Conservation (phyloP, 2,113 vertebrate genomes). For the Brachyistius frenatus region DNA sequence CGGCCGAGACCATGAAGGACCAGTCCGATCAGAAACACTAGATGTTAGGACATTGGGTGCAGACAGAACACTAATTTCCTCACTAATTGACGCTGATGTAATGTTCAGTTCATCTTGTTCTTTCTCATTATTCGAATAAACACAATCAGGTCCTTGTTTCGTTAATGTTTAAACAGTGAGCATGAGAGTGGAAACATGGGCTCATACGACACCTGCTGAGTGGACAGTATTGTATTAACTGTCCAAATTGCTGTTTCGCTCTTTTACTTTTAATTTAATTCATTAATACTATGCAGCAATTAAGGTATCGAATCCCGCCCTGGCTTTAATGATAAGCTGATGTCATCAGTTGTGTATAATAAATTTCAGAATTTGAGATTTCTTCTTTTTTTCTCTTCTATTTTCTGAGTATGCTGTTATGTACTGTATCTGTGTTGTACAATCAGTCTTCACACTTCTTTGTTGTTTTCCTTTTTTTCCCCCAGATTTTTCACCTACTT, state of each 20-base stretch:
- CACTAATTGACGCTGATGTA: conserved; percentile 21
- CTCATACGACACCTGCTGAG: conserved; percentile 21
- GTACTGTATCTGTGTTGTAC: too few relatives aligned
- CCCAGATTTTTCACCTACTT: too few relatives aligned
- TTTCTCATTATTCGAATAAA: conserved; percentile 14
- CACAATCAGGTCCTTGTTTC: conserved; percentile 29
- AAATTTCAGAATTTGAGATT: background rate
- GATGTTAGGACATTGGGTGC: background rate
- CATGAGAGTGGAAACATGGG: conserved; percentile 20
- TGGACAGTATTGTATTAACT: background rate
- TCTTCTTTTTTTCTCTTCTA: background rate
- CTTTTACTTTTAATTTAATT: background rate
- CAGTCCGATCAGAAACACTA: background rate
- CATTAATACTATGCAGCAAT: background rate
- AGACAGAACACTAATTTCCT: conserved; percentile 9
- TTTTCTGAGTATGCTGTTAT: background rate
- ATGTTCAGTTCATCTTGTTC: conserved; percentile 14
- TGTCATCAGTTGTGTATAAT: background rate
- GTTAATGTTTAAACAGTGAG: conserved; percentile 21
- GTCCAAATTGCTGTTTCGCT: conserved; percentile 1
- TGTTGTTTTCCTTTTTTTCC: too few relatives aligned
- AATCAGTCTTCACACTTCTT: too few relatives aligned
- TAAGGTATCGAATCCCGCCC: too few relatives aligned
- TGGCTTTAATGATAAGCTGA: background rate
- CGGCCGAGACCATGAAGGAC: background rate